Conservation (phyloP, 1,140 invertebrate genomes). For the Rhagoletis zephyria region DNA sequence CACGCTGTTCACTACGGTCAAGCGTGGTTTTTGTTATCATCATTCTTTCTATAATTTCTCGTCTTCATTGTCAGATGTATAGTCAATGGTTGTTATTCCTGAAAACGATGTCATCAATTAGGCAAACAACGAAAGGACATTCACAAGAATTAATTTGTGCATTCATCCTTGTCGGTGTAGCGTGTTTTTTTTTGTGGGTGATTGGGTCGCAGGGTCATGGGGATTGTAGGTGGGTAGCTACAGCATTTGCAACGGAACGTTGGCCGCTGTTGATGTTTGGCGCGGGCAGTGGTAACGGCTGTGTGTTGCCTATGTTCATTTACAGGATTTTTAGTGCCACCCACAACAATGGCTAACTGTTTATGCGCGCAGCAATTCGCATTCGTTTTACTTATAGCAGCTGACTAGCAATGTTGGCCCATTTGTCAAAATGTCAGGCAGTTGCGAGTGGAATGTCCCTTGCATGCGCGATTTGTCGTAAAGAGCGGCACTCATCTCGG, state of each 20-base stretch:
- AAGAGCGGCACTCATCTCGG: too few species aligned
- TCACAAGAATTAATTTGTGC: neutral
- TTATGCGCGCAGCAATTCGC: neutral
- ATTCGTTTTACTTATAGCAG: neutral
- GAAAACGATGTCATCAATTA: neutral
- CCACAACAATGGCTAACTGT: neutral
- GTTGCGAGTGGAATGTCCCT: neutral
- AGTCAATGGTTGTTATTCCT: constrained; percentile 5
- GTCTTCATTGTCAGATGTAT: neutral
- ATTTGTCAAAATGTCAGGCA: neutral
- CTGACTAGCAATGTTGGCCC: neutral
- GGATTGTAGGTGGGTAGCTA: neutral
- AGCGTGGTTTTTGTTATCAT: neutral
- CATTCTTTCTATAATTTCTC: constrained; percentile 8
- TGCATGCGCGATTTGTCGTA: neutral
- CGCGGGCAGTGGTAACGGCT: neutral
- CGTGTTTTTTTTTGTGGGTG: neutral
- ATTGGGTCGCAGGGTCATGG: neutral
- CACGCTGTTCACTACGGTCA: neutral
- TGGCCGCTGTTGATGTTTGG: neutral
- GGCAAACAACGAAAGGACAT: neutral
- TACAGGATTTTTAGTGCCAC: neutral
- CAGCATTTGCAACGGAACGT: neutral
- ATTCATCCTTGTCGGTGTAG: neutral
- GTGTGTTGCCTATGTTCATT: neutral